Base-by-base conservation (phyloP, 2,113 vertebrate genomes). In the Chloroceryle aenea region DNA sequence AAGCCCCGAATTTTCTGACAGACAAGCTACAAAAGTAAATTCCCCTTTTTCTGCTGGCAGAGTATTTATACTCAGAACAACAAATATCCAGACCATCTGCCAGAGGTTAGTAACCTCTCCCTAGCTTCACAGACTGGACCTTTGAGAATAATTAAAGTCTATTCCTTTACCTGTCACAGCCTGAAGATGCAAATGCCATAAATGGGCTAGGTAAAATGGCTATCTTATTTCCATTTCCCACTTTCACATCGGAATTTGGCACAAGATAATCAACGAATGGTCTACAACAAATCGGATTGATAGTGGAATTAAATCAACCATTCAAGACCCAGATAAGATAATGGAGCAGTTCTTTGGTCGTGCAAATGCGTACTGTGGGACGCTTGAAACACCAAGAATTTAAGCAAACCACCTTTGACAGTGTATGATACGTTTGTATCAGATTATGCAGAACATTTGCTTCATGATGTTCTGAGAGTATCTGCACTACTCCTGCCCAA, bases 381-480 rank as follows among this genome's bases (percentile, higher is more conserved):
- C 72, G 62, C 47, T 40, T 79, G 71, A 90, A 96, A 93, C 87
- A 82, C 8, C 78, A 91, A 91, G 58, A 76, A 64, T 79, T 96
- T 85, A 87, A 79, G 74, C 82, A 95, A 95, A 90, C 78, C 76
- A 56, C 48, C 50, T 61, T 34, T 75, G 38, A 56, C 23, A 87
- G 34, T 3, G 2, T 82, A 69, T 50, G 56, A 52, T 89, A 61
- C 58, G 21, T 87, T 91, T 91, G 87, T 40, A 79, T 68, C 74
- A 52, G 78, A 78, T 94, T 87, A 87, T 4, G 2, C 32, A 82
- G 62, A 79, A 87, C 58, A 82, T 95, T 96, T 95, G 11, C 61
- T 91, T 87, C 81, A 17, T 36, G 76, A 69, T 71, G 64, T 52
- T 95, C 42, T 68, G 34, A 91, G 74, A 87, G 36, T 19, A 78